A percentile compares a stretch with the other conserved stretches of the same genome.
Evolutionary conservation across 2,797 vertebrate genomes (phyloP).

Genomic region (Karalla daura): DNA sequence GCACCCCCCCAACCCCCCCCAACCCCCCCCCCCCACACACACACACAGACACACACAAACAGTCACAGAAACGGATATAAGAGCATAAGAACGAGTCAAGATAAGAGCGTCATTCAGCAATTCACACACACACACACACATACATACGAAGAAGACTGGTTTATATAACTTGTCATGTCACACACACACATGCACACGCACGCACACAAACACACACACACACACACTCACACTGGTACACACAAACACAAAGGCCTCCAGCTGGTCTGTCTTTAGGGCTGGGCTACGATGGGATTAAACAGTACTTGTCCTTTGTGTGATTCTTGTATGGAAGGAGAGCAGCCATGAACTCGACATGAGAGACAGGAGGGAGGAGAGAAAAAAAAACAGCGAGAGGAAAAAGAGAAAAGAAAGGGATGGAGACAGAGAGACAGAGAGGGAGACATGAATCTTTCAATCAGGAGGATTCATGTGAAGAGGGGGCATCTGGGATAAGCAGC

Average conservation of each 20-base stretch:
- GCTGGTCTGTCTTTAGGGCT: slow-evolving; percentile 70
- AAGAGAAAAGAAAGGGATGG: neutral
- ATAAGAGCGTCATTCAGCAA: slow-evolving; percentile 14
- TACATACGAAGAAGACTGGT: slow-evolving; percentile 22
- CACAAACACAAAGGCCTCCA: slow-evolving; percentile 72
- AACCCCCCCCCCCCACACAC: neutral
- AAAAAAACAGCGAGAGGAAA: neutral
- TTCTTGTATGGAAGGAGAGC: slow-evolving; percentile 61
- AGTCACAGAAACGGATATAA: too few relatives aligned
- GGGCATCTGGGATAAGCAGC: slow-evolving; percentile 18
- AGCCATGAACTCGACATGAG: slow-evolving; percentile 37
- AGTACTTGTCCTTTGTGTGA: slow-evolving; percentile 73
- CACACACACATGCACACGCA: slow-evolving; percentile 18
- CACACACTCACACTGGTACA: slow-evolving; percentile 30
- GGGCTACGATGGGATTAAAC: slow-evolving; percentile 73
- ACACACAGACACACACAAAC: slow-evolving; percentile 22
- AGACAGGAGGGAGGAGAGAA: slow-evolving; percentile 15
- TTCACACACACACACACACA: slow-evolving; percentile 23
- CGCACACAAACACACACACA: slow-evolving; percentile 20
- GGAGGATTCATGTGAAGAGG: slow-evolving; percentile 22
- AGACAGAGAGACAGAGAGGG: slow-evolving; percentile 1
- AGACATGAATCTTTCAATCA: slow-evolving; percentile 39
- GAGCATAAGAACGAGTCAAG: slow-evolving; percentile 24
- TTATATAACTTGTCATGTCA: slow-evolving; percentile 52
- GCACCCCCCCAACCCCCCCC: slow-evolving; percentile 6